Evolutionary conservation across 2,113 vertebrate genomes (phyloP).

Genomic region (Aspiorhynchus laticeps): DNA sequence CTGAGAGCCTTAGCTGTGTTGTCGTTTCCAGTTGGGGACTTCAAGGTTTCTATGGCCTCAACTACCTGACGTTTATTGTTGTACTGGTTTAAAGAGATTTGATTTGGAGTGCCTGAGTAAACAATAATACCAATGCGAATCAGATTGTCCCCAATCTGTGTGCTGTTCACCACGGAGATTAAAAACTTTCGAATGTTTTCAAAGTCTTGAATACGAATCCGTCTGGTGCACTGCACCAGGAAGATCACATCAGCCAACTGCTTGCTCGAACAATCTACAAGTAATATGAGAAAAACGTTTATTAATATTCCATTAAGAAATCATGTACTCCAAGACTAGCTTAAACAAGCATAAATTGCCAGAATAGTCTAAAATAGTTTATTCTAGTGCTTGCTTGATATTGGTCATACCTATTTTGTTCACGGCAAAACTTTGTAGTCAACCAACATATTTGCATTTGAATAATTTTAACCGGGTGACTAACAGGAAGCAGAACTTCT

Average conservation of each 20-base stretch:
- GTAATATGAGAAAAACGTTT: background rate
- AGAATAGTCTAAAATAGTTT: background rate
- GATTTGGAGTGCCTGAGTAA: slow-evolving; percentile 58
- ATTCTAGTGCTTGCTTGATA: background rate
- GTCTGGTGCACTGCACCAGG: slow-evolving; percentile 75
- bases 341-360: background rate
- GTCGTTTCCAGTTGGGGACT: slow-evolving; percentile 52
- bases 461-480: background rate
- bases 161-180: slow-evolving; percentile 74
- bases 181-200: slow-evolving; percentile 75
- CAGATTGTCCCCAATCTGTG: slow-evolving; percentile 67
- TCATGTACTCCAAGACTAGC: background rate
- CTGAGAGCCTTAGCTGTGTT: slow-evolving; percentile 73
- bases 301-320: background rate
- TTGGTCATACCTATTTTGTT: background rate
- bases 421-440: background rate
- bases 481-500: background rate
- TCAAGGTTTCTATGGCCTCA: slow-evolving; percentile 65
- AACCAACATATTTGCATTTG: background rate
- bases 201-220: slow-evolving; percentile 64
- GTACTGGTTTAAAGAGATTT: slow-evolving; percentile 70
- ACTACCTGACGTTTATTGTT: slow-evolving; percentile 62
- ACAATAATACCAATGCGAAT: slow-evolving; percentile 77
- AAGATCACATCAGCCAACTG: slow-evolving; percentile 82
- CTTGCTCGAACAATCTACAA: slow-evolving; percentile 74